A percentile compares a stretch with the other conserved stretches of the same genome.
Conservation (phyloP, 2,888 invertebrate genomes). For the Resseliella maxima region DNA sequence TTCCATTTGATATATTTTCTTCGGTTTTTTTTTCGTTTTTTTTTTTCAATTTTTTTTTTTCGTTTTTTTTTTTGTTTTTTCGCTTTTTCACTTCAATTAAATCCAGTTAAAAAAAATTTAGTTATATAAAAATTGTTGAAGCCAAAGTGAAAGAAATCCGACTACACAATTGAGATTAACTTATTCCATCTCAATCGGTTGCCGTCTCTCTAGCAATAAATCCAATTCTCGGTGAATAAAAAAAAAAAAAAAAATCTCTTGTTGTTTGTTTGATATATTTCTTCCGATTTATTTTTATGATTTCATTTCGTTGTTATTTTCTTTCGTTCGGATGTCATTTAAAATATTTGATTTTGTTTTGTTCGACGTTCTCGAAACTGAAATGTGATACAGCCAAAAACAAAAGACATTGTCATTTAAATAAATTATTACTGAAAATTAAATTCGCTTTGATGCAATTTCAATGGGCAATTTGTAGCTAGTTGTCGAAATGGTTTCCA, state of each 20-base stretch:
- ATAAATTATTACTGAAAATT: conserved; percentile 29
- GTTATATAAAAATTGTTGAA: neutral
- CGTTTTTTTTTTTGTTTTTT: neutral
- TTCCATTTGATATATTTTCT: too few species aligned
- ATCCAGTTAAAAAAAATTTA: neutral
- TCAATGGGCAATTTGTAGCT: conserved; percentile 27
- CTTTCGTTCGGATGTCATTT: neutral
- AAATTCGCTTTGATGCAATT: conserved; percentile 33
- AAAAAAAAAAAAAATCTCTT: too few species aligned
- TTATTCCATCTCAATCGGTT: too few species aligned
- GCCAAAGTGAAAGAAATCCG: too few species aligned
- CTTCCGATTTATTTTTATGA: conserved; percentile 1
- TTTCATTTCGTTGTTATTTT: neutral
- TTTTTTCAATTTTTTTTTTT: neutral
- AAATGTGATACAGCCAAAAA: conserved; percentile 22
- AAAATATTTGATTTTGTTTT: neutral
- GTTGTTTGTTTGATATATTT: neutral
- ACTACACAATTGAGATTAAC: too few species aligned
- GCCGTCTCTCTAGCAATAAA: too few species aligned
- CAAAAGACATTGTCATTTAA: conserved; percentile 53
- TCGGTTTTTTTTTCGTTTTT: neutral
- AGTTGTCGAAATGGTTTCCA: neutral
- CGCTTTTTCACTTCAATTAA: neutral
- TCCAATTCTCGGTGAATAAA: too few species aligned
- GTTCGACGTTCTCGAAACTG: neutral